Evolutionary conservation across 2,888 invertebrate species (phyloP).

Genomic region (Tinea semifulvella): DNA sequence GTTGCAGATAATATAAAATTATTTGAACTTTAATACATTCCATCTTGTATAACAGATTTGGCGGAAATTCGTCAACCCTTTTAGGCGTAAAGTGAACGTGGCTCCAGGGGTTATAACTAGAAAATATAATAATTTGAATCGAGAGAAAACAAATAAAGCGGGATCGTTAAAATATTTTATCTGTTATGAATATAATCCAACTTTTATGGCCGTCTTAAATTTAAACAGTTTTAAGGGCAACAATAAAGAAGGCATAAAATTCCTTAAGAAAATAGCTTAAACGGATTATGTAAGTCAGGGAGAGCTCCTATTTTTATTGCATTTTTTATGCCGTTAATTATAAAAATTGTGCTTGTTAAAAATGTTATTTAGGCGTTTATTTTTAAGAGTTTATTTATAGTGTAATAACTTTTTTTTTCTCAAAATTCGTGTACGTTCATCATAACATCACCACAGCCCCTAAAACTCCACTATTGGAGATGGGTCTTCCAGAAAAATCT

Average conservation of each 20-base stretch:
- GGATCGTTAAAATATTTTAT: constrained; percentile 15
- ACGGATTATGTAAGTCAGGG: constrained; percentile 10
- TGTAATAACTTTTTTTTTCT: no score
- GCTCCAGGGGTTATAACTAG: constrained; percentile 5
- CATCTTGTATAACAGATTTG: no score
- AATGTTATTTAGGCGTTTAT: no score
- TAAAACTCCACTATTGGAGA: no score
- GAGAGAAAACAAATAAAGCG: constrained; percentile 14
- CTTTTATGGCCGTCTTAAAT: constrained; percentile 13
- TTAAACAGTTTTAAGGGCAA: constrained; percentile 15
- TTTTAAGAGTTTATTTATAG: no score
- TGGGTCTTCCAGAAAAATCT: no score
- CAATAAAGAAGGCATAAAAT: constrained; percentile 16
- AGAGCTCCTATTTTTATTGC: neutral
- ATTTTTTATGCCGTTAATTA: constrained; percentile 12
- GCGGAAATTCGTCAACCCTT: no score
- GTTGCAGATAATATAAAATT: no score
- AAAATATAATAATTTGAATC: constrained; percentile 11
- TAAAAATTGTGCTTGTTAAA: constrained; percentile 2
- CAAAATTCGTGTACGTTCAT: no score
- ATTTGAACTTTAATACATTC: no score
- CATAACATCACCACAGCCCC: no score
- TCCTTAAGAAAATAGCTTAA: constrained; percentile 10
- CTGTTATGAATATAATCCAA: constrained; percentile 15
- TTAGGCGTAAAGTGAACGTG: no score